Evolutionary conservation across 37 sponge, comb jelly and placozoan genomes (phyloP), one percentile per base, ranked within the genome.

Genomic region (Cladorhizidae sp.): DNA sequence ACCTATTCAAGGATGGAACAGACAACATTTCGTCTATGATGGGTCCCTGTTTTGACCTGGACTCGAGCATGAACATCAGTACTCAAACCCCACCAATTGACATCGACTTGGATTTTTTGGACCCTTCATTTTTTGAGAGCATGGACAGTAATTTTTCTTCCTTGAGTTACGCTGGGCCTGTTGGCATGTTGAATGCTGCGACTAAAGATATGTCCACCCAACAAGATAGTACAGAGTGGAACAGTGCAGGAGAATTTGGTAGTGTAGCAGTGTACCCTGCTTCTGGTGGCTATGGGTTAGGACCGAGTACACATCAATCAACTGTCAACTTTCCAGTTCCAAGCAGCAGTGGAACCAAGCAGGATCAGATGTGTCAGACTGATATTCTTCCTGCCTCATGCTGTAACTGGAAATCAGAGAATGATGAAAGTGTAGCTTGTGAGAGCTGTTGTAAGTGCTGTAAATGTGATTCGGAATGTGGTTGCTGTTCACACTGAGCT

Each of bases 61-160:
- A 49, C 32, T 11, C 56, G 3, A 73, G 64, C 36, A 59, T 39
- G 64, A 74, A 83, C n/a, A 67, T 28, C 8, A 64, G 85, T 70
- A 84, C 85, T 17, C 85, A 84, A 51, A 84, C 85, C 0, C 76
- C 61, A 28, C 85, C 76, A 9, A 42, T 84, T 54, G 77, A 84
- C 52, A 36, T 84, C 67, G 77, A 84, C 51, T 39, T 74, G 31
- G 31, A 52, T 33, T 70, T 68, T 28, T 69, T 79, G 63, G 61
- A 55, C 40, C 57, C 77, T 26, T 71, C 43, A 12, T 71, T 71
- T 41, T n/a, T 71, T 41, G 71, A 43, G 1, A 25, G 26, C 43
- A 36, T 71, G 35, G 26, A 12, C 17, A 65, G 31, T 25, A 12
- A 65, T 2, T 17, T 17, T 31, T 9, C 67, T 35, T n/a, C n/a